A percentile compares a stretch with the other conserved stretches of the same genome.
phyloP scores from a whole-genome alignment of 2,113 vertebrate genomes.

The Paracanthobrama guichenoti region DNA sequence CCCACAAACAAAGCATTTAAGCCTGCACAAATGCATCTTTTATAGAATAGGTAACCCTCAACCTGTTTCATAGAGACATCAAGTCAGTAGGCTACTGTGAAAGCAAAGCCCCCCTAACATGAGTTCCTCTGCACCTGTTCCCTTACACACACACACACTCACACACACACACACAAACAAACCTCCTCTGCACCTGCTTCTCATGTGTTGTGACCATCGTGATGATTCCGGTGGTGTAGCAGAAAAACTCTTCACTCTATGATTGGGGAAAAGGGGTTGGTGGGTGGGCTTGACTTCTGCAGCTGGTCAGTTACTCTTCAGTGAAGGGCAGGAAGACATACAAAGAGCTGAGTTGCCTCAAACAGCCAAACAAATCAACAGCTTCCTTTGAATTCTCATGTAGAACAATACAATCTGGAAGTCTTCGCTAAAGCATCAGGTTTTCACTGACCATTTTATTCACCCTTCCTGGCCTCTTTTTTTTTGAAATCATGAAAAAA shows the following conservation, averaged over 20 bases:
- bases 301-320: slow-evolving; percentile 54
- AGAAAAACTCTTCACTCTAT: slow-evolving; percentile 49
- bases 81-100: neutral
- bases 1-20: neutral
- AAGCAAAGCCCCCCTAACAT: neutral
- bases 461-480: neutral
- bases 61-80: slow-evolving; percentile 4
- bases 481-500: neutral
- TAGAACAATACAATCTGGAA: slow-evolving; percentile 17
- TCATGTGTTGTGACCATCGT: slow-evolving; percentile 37
- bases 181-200: slow-evolving; percentile 54
- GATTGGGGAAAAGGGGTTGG: neutral
- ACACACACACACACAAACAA: slow-evolving; percentile 8
- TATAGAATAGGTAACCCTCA: neutral
- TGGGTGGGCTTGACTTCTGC: slow-evolving; percentile 55
- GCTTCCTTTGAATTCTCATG: slow-evolving; percentile 10
- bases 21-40: neutral
- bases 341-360: slow-evolving; percentile 41
- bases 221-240: slow-evolving; percentile 44
- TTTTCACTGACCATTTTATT: slow-evolving; percentile 11
- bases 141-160: neutral
- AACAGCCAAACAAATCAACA: slow-evolving; percentile 37
- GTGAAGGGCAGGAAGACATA: slow-evolving; percentile 51
- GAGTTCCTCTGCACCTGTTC: slow-evolving; percentile 39
- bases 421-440: neutral